Conservation (phyloP, 2,797 vertebrate genomes). For the Lutjanus campechanus region DNA sequence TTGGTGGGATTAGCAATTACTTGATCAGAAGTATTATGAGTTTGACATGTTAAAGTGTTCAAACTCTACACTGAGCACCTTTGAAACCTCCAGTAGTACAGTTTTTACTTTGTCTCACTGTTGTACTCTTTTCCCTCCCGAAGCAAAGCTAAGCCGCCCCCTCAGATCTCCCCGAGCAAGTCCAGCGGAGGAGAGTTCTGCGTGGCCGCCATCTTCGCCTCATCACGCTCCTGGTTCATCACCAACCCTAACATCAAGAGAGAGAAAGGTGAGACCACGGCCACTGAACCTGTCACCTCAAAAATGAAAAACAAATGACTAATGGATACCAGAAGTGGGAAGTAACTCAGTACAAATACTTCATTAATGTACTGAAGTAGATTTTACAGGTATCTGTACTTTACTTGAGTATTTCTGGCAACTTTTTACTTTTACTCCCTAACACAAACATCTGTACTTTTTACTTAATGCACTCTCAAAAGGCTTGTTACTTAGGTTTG, state of each 20-base stretch:
- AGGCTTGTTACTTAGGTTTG: no score
- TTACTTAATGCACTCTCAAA: no score
- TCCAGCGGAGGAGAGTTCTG: constrained; percentile 97
- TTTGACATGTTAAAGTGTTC: background rate
- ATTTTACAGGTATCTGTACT: no score
- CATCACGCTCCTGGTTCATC: constrained; percentile 96
- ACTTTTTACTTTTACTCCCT: no score
- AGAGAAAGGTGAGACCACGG: constrained; percentile 92
- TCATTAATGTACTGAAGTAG: no score
- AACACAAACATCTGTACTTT: no score
- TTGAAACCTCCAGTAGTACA: background rate
- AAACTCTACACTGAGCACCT: background rate
- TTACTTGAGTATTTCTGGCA: no score
- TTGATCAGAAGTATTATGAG: background rate
- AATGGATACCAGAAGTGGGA: no score
- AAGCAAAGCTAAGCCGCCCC: constrained; percentile 96
- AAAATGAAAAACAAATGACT: background rate
- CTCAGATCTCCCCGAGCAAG: constrained; percentile 98
- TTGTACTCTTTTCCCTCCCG: constrained; percentile 52
- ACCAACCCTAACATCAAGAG: constrained; percentile 95
- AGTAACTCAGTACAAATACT: no score
- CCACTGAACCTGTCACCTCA: background rate
- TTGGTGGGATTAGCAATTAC: background rate
- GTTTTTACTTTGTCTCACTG: background rate
- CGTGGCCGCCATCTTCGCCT: constrained; percentile 93